Evolutionary conservation across 1,140 invertebrate genomes (phyloP).

Genomic region (Lasaia peninsularis): DNA sequence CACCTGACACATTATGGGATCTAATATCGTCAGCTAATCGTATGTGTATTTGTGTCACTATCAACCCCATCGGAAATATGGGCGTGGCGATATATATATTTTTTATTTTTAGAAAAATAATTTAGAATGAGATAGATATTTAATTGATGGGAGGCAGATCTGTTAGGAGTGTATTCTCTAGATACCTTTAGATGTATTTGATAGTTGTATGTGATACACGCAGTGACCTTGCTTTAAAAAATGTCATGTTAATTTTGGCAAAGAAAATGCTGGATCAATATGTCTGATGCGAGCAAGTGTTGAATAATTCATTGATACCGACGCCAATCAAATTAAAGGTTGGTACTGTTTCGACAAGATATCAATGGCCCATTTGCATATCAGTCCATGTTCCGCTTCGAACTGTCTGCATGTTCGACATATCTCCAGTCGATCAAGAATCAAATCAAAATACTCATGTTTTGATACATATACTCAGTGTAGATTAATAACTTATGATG

Average conservation of each 20-base stretch:
- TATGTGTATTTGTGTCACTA: too few relatives aligned
- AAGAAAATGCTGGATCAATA: constrained; percentile 30
- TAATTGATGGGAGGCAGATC: too few relatives aligned
- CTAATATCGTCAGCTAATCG: too few relatives aligned
- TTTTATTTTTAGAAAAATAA: too few relatives aligned
- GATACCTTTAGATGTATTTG: too few relatives aligned
- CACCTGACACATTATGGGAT: too few relatives aligned
- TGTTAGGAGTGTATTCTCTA: too few relatives aligned
- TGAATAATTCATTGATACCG: constrained; percentile 53
- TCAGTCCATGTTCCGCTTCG: constrained; percentile 37
- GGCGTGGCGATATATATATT: too few relatives aligned
- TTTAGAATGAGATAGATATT: too few relatives aligned
- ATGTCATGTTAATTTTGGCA: neutral
- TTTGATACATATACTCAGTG: neutral
- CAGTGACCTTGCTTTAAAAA: neutral
- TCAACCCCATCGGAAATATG: too few relatives aligned
- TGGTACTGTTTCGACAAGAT: constrained; percentile 41
- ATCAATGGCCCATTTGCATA: constrained; percentile 52
- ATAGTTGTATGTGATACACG: too few relatives aligned
- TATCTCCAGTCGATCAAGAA: constrained; percentile 14
- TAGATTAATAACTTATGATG: too few relatives aligned
- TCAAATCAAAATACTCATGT: constrained; percentile 14
- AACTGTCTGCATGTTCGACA: constrained; percentile 16
- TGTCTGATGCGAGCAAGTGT: constrained; percentile 31
- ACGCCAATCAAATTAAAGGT: constrained; percentile 47